Evolutionary conservation across 2,113 vertebrate genomes (phyloP).

Genomic region (Rhea pennata): DNA sequence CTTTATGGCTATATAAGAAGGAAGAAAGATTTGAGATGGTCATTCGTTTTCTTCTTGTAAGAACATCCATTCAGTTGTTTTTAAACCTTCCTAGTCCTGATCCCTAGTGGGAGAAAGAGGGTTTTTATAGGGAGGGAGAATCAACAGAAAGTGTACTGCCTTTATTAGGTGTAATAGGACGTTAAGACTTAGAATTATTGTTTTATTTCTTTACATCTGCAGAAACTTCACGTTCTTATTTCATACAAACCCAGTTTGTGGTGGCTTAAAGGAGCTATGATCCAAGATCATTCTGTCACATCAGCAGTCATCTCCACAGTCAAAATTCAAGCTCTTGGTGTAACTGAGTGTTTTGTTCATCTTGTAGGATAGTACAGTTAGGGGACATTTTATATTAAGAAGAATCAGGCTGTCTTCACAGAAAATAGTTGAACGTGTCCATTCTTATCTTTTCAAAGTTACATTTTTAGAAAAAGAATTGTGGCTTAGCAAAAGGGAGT

Average conservation of each 20-base stretch:
- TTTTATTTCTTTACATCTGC: not conserved
- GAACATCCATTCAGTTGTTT: not conserved
- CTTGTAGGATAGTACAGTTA: not conserved
- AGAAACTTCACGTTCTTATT: not conserved
- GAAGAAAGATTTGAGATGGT: not conserved
- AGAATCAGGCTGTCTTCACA: not conserved
- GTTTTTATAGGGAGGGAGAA: not conserved
- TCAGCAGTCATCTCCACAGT: not conserved
- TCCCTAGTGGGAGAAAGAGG: not conserved
- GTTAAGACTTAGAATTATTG: not conserved
- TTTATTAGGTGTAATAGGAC: not conserved
- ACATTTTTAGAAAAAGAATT: not conserved
- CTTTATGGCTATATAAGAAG: not conserved
- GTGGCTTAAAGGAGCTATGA: not conserved
- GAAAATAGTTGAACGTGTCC: not conserved
- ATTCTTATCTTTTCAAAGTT: not conserved
- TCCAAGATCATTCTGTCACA: not conserved
- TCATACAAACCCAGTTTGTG: not conserved
- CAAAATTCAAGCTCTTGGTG: not conserved
- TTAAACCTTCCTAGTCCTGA: not conserved
- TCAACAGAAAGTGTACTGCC: not conserved
- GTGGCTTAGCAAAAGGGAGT: not conserved
- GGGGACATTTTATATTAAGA: not conserved
- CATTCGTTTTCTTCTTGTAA: not conserved
- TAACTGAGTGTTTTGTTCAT: not conserved